Evolutionary conservation across 23 tunicate genomes (phyloP).

Genomic region (Ciona savignyi): DNA sequence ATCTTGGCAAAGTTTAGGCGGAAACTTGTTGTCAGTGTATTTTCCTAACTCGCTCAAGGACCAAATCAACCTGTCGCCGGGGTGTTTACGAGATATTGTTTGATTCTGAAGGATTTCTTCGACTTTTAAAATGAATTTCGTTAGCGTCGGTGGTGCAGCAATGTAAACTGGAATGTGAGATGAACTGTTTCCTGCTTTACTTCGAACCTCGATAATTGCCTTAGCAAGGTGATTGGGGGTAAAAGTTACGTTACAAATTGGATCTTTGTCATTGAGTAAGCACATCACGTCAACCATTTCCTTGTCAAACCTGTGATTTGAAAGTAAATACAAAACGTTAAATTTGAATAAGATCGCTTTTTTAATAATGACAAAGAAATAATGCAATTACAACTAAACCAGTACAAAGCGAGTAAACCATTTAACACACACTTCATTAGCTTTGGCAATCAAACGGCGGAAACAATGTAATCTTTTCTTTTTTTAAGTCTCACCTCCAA

Average conservation of each 20-base stretch:
- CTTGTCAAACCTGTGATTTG: background rate
- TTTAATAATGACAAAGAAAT: no score
- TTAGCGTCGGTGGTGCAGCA: background rate
- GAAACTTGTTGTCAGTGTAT: background rate
- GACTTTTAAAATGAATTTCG: background rate
- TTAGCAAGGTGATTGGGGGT: background rate
- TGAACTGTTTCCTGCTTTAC: background rate
- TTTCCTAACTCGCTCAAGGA: background rate
- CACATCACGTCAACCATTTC: background rate
- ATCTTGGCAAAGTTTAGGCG: slow-evolving; percentile 6
- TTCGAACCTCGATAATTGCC: background rate
- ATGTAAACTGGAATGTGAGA: background rate
- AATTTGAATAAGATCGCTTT: background rate
- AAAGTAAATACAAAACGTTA: background rate
- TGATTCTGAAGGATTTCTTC: background rate
- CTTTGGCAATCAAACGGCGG: no score
- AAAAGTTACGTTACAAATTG: background rate
- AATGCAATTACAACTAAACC: no score
- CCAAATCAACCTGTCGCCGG: background rate
- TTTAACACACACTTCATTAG: no score
- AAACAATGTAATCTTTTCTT: no score
- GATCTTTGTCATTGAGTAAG: background rate
- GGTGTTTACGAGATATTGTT: background rate
- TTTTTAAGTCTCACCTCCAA: slow-evolving; percentile 13
- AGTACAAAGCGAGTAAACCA: no score